A percentile compares a stretch with the other conserved stretches of the same genome.
phyloP scores from a whole-genome alignment of 2,797 vertebrate species.

The Myripristis murdjan region DNA sequence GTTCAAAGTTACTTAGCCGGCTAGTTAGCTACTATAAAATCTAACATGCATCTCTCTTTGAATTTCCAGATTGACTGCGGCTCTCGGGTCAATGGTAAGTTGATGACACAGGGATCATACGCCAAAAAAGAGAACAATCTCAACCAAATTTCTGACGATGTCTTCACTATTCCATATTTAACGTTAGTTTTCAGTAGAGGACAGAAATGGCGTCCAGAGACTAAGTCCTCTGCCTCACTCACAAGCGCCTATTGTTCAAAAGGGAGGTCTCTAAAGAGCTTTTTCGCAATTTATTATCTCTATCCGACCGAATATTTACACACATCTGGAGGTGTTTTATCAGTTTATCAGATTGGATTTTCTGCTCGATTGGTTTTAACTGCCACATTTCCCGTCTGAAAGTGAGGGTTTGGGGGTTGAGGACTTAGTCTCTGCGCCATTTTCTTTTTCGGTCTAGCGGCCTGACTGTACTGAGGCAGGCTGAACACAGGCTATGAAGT shows the following conservation, averaged over 20 bases:
- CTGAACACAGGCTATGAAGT: conserved; percentile 73
- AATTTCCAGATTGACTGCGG: conserved; percentile 91
- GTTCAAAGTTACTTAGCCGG: conserved; percentile 87
- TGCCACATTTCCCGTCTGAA: conserved; percentile 78
- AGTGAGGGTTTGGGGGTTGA: conserved; percentile 96
- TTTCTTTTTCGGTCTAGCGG: conserved; percentile 95
- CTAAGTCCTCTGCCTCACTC: conserved; percentile 98
- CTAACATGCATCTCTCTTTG: conserved; percentile 68
- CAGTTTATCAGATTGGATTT: conserved; percentile 32
- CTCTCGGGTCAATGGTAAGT: conserved; percentile 97
- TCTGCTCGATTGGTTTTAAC: conserved; percentile 35
- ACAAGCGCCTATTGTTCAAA: conserved; percentile 99
- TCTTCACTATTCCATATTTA: conserved; percentile 50
- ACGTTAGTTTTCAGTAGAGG: conserved; percentile 74
- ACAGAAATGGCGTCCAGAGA: conserved; percentile 99
- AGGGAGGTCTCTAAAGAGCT: conserved; percentile 85
- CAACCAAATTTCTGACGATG: conserved; percentile 12
- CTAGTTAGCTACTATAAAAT: conserved; percentile 72
- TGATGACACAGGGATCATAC: background rate
- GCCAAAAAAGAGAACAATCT: background rate
- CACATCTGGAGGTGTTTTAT: conserved; percentile 84
- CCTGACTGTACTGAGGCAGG: conserved; percentile 77
- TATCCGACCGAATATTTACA: conserved; percentile 32
- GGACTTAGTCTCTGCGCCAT: conserved; percentile 99
- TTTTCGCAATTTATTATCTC: conserved; percentile 65